Evolutionary conservation across 2,113 vertebrate species (phyloP), one percentile per base, ranked within the genome.

Genomic region (Esox niger): DNA sequence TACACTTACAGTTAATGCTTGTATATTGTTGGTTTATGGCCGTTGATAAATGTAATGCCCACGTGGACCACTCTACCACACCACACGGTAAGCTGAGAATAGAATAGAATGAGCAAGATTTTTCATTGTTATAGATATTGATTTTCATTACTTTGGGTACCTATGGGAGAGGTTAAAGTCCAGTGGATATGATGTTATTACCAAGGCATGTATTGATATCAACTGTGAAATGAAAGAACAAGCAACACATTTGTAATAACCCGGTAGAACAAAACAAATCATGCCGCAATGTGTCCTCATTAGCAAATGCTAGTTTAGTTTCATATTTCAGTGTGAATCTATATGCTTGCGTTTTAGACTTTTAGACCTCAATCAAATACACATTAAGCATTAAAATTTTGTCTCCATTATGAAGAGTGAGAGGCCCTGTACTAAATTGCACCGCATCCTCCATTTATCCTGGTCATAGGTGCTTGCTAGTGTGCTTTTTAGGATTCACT

Each of bases 351-450:
- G 67, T 79, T 79, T 61, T 2, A 61, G 76, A 76, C 47, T 72
- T 79, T 82, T 62, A 43, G 71, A 20, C 71, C 64, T 79, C 69
- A 64, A 65, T 77, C n/a, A 70, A 62, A 80, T 85, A 63, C 80
- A 58, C 74, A 79, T 72, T 74, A 75, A 72, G 68, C 79, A 80
- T 76, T 74, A 79, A 80, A 84, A 81, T 86, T 76, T 80, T 70
- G 32, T 43, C 71, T 5, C 38, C 17, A 15, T 17, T n/a, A n/a
- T n/a, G n/a, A n/a, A n/a, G n/a, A n/a, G n/a, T n/a, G n/a, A n/a
- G n/a, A n/a, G n/a, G n/a, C n/a, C n/a, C n/a, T n/a, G n/a, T n/a
- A n/a, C n/a, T n/a, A n/a, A n/a, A n/a, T n/a, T n/a, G n/a, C n/a
- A n/a, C n/a, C n/a, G n/a, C n/a, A n/a, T n/a, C n/a, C n/a, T n/a